phyloP scores from a whole-genome alignment of 2,888 invertebrate species.

The Tetragonula carbonaria region DNA sequence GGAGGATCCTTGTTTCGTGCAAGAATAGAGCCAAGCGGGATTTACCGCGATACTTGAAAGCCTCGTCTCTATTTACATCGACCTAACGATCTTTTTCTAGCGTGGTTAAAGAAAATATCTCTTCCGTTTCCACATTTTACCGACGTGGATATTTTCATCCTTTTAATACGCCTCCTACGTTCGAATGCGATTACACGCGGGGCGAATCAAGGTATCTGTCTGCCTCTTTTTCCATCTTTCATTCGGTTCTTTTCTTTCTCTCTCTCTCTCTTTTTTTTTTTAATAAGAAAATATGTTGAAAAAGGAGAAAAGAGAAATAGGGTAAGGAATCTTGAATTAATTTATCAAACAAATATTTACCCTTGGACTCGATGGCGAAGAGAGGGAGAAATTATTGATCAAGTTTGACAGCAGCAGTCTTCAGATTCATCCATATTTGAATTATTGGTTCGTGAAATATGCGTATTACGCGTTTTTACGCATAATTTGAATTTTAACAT shows the following conservation, averaged over 20 bases:
- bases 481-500: not conserved
- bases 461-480: not conserved
- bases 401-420: not conserved
- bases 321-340: not conserved
- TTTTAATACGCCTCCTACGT: slow-evolving; percentile 42
- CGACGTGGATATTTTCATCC: slow-evolving; percentile 47
- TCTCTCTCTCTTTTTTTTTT: not conserved
- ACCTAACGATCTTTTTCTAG: slow-evolving; percentile 43
- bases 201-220: not conserved
- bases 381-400: slow-evolving; percentile 25
- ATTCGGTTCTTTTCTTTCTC: not conserved
- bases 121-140: not conserved
- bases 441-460: not conserved
- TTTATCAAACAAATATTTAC: slow-evolving; percentile 12
- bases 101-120: slow-evolving; percentile 38
- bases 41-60: slow-evolving; percentile 20
- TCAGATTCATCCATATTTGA: slow-evolving; percentile 2
- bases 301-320: not conserved
- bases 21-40: slow-evolving; percentile 23
- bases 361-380: not conserved
- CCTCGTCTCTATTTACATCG: slow-evolving; percentile 39
- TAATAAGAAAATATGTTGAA: not conserved
- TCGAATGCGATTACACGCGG: slow-evolving; percentile 25
- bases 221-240: not conserved
- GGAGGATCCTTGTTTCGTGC: slow-evolving; percentile 32